Evolutionary conservation across 2,888 invertebrate species (phyloP).

Genomic region (Cephus pygmeus): DNA sequence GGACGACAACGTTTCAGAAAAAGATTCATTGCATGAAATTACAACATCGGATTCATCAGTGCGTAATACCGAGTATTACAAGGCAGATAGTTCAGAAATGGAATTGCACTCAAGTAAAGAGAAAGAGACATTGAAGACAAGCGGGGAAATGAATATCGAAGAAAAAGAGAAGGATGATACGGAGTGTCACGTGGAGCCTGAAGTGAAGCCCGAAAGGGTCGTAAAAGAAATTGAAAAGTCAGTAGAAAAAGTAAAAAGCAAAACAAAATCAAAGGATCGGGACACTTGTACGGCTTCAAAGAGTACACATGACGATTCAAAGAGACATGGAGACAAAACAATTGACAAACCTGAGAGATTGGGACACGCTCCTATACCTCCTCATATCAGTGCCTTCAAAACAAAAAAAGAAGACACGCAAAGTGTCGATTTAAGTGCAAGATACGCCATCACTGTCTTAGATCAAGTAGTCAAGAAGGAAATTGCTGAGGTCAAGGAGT

Average conservation of each 20-base stretch:
- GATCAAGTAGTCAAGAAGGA: slow-evolving; percentile 74
- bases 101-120: slow-evolving; percentile 14
- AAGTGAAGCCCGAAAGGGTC: neutral
- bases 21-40: slow-evolving; percentile 35
- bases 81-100: slow-evolving; percentile 12
- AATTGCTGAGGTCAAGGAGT: slow-evolving; percentile 78
- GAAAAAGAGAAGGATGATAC: neutral
- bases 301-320: neutral
- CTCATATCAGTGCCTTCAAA: slow-evolving; percentile 68
- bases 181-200: neutral
- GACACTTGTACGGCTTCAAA: neutral
- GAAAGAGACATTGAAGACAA: slow-evolving; percentile 6
- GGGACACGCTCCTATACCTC: slow-evolving; percentile 33
- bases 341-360: slow-evolving; percentile 50
- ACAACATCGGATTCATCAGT: slow-evolving; percentile 22
- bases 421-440: slow-evolving; percentile 57
- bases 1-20: slow-evolving; percentile 29
- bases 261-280: neutral
- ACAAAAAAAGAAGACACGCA: slow-evolving; percentile 59
- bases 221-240: neutral
- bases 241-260: neutral
- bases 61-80: slow-evolving; percentile 28
- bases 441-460: slow-evolving; percentile 60
- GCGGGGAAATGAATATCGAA: slow-evolving; percentile 1
- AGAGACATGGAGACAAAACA: slow-evolving; percentile 32